Evolutionary conservation across 2,888 invertebrate species (phyloP).

Genomic region (Trimorus sp.): DNA sequence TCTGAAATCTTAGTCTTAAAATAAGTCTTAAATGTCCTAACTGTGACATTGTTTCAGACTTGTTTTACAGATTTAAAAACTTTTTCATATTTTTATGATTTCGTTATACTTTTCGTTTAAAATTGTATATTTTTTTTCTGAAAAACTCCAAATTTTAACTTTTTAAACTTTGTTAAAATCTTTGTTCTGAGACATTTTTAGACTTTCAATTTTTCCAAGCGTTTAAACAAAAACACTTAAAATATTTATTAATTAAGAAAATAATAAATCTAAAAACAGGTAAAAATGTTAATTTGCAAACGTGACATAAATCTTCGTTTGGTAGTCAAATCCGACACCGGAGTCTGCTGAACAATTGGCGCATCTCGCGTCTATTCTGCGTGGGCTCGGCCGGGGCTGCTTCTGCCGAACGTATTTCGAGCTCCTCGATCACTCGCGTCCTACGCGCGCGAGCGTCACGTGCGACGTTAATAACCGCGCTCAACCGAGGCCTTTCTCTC

Average conservation of each 20-base stretch:
- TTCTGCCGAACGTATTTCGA: slow-evolving; percentile 62
- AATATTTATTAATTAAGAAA: not conserved
- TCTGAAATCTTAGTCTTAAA: no score
- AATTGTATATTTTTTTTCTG: no score
- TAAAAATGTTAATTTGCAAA: not conserved
- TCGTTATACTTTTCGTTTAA: no score
- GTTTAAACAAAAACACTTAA: no score
- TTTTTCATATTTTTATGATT: no score
- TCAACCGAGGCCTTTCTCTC: slow-evolving; percentile 58
- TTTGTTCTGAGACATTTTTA: no score
- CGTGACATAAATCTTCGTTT: slow-evolving; percentile 45
- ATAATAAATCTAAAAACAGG: not conserved
- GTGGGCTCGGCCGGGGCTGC: slow-evolving; percentile 47
- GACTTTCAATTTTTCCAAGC: no score
- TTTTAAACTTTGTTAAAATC: no score
- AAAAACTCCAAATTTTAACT: no score
- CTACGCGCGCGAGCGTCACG: slow-evolving; percentile 57
- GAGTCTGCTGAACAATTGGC: slow-evolving; percentile 32
- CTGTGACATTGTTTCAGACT: no score
- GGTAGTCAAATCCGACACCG: slow-evolving; percentile 36
- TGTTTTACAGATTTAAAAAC: no score
- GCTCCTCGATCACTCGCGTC: slow-evolving; percentile 54
- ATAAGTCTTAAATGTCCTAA: no score
- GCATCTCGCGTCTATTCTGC: slow-evolving; percentile 44
- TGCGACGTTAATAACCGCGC: slow-evolving; percentile 59